Conservation (phyloP, 2,888 invertebrate species). For the Trichopoda pennipes region DNA sequence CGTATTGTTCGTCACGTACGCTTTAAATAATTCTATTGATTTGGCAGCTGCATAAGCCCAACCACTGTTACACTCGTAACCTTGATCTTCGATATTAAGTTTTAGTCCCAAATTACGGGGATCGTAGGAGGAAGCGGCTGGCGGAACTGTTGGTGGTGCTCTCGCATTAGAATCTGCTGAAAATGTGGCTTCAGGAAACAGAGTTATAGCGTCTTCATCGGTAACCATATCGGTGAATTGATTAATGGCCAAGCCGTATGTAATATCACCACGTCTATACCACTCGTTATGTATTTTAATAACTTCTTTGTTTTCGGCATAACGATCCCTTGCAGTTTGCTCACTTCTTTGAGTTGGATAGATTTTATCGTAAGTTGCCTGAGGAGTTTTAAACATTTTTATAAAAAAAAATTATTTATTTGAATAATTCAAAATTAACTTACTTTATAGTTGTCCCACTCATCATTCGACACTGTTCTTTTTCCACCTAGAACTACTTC, state of each 20-base stretch:
- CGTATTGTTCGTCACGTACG: constrained; percentile 41
- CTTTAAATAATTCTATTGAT: constrained; percentile 69
- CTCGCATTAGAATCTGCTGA: background rate
- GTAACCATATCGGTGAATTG: constrained; percentile 73
- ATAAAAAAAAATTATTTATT: no score
- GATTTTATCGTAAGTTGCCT: background rate
- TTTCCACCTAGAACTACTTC: no score
- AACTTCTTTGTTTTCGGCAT: no score
- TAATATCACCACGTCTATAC: constrained; percentile 41
- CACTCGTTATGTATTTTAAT: constrained; percentile 69
- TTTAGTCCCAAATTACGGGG: constrained; percentile 47
- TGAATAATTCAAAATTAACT: no score
- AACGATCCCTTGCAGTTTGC: constrained; percentile 68
- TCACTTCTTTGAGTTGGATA: no score
- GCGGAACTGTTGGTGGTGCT: constrained; percentile 42
- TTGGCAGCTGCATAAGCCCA: constrained; percentile 51
- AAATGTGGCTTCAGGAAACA: constrained; percentile 64
- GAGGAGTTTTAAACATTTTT: background rate
- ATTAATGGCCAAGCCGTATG: constrained; percentile 69
- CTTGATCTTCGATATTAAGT: constrained; percentile 69
- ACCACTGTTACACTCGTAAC: constrained; percentile 68
- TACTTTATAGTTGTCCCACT: no score
- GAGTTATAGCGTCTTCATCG: constrained; percentile 67
- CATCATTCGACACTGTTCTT: no score
- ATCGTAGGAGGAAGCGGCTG: constrained; percentile 46